A percentile compares a stretch with the other conserved stretches of the same genome.
Conservation (phyloP, 2,113 vertebrate species). For the Parotia lawesii region DNA sequence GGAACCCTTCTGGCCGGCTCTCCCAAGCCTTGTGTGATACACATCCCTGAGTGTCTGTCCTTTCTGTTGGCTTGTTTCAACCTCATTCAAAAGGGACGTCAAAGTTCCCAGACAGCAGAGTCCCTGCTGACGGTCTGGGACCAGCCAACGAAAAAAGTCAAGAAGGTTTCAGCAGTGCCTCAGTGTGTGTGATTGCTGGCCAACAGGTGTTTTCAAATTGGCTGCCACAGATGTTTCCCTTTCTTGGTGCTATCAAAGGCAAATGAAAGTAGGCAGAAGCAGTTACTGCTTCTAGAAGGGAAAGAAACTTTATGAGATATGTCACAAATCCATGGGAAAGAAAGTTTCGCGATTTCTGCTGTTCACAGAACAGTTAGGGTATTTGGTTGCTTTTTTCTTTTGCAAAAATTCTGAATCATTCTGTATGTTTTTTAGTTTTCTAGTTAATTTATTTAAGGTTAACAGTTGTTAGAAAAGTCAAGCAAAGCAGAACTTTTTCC, state of each 20-base stretch:
- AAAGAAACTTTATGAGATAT: background rate
- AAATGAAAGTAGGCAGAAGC: background rate
- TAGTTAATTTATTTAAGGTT: background rate
- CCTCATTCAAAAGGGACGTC: background rate
- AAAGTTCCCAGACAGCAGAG: background rate
- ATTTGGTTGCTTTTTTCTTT: background rate
- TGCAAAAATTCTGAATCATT: background rate
- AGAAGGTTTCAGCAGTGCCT: background rate
- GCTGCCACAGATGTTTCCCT: background rate
- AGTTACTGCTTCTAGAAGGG: background rate
- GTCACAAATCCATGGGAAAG: background rate
- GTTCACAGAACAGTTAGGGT: background rate
- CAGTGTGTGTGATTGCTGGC: background rate
- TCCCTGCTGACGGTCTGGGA: background rate
- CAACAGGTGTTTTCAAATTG: background rate
- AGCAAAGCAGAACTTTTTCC: background rate
- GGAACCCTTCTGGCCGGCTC: background rate
- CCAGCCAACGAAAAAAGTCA: background rate
- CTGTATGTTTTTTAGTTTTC: background rate
- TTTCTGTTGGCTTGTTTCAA: background rate
- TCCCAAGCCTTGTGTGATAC: background rate
- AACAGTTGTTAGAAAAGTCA: background rate
- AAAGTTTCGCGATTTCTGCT: background rate
- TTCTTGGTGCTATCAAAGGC: background rate
- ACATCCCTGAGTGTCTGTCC: background rate